Percentiles rank a stretch among this genome's conserved stretches.
phyloP scores from a whole-genome alignment of 2,888 invertebrate genomes.

The Chrysolina oricalcia region DNA sequence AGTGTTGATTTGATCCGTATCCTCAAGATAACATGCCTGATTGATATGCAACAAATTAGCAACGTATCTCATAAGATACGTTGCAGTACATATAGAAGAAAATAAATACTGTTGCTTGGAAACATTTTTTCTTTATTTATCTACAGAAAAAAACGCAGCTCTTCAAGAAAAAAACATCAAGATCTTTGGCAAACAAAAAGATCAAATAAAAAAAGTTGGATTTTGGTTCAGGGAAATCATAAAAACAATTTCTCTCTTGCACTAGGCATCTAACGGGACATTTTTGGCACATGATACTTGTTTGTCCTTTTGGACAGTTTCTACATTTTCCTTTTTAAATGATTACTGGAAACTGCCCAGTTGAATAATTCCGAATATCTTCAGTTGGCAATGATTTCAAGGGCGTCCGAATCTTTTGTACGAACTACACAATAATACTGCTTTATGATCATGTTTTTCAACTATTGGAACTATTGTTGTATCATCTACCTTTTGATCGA shows the following conservation, averaged over 20 bases:
- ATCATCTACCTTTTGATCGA: no score
- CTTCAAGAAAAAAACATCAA: neutral
- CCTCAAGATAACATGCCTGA: neutral
- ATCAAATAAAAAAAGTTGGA: neutral
- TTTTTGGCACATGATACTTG: slow-evolving; percentile 13
- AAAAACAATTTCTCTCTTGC: slow-evolving; percentile 4
- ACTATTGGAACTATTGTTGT: no score
- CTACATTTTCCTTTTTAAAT: slow-evolving; percentile 26
- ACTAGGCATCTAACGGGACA: slow-evolving; percentile 17
- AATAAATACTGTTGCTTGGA: no score
- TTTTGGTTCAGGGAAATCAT: neutral
- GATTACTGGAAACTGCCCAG: slow-evolving; percentile 23
- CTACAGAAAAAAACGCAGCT: no score
- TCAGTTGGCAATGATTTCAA: no score
- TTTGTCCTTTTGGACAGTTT: slow-evolving; percentile 21
- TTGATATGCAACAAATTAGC: neutral
- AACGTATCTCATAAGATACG: neutral
- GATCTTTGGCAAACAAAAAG: neutral
- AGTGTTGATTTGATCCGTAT: no score
- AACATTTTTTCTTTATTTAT: no score
- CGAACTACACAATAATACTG: slow-evolving; percentile 12
- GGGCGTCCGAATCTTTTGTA: neutral
- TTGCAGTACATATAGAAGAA: neutral
- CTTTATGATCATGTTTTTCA: neutral
- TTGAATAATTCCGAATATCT: neutral